These are phyloP conservation scores for Drosophila nr. perissopoda DNA, from an alignment of 2,888 invertebrate genomes.

Conservation along the genomic window DNA sequence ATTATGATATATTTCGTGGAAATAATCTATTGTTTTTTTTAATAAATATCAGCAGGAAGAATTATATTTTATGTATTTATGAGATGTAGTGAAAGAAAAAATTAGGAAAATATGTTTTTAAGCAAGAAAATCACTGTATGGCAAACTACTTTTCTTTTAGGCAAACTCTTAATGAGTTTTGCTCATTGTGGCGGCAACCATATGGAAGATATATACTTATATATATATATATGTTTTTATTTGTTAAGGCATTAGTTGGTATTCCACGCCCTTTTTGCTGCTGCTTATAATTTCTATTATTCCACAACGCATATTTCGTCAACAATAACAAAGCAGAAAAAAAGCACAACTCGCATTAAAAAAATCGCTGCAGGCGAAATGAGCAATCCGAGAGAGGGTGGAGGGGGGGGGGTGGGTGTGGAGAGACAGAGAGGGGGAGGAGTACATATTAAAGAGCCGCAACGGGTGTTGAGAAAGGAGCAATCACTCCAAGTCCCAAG, in stretches of 20 bases:
- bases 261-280: background rate
- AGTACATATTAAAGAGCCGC: conserved; percentile 53
- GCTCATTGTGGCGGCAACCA: background rate
- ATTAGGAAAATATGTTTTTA: background rate
- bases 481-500: conserved; percentile 51
- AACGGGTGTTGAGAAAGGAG: conserved; percentile 51
- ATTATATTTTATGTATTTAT: too few relatives aligned
- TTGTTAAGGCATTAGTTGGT: background rate
- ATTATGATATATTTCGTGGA: background rate
- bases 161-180: background rate
- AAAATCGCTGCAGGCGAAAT: conserved; percentile 64
- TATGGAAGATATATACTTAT: background rate
- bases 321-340: conserved; percentile 19
- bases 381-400: conserved; percentile 55
- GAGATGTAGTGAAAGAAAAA: too few relatives aligned
- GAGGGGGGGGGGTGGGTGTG: background rate
- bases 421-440: background rate
- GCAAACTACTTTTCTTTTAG: background rate
- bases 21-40: background rate
- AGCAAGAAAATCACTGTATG: background rate
- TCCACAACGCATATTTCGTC: conserved; percentile 60
- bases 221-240: background rate
- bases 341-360: conserved; percentile 27
- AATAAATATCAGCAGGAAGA: too few relatives aligned
- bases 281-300: conserved; percentile 50